Evolutionary conservation across 2,888 invertebrate species (phyloP).

Genomic region (Apamea monoglypha): DNA sequence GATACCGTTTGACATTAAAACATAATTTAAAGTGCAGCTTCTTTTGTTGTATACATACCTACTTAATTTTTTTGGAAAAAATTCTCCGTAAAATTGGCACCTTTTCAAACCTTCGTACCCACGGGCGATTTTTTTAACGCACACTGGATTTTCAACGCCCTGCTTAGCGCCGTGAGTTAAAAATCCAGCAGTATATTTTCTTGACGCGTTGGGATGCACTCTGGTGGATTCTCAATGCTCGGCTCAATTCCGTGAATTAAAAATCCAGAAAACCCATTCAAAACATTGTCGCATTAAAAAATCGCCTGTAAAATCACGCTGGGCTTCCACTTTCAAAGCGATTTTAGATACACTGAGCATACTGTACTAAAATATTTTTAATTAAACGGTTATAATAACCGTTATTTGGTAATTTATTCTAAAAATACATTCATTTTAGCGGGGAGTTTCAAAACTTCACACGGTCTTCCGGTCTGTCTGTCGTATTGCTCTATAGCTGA

Average conservation of each 20-base stretch:
- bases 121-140: background rate
- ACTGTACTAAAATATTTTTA: background rate
- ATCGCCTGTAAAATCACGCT: background rate
- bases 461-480: background rate
- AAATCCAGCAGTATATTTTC: background rate
- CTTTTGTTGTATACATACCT: background rate
- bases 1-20: background rate
- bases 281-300: background rate
- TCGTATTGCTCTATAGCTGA: background rate
- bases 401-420: slow-evolving; percentile 11
- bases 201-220: background rate
- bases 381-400: slow-evolving; percentile 4
- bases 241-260: background rate
- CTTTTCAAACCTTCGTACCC: background rate
- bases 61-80: background rate
- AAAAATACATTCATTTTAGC: background rate
- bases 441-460: slow-evolving; percentile 5
- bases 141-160: background rate
- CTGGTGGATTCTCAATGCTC: background rate
- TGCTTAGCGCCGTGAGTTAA: background rate
- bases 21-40: background rate
- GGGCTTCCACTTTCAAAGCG: background rate
- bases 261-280: background rate
- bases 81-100: background rate
- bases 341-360: background rate